Evolutionary conservation across 2,797 vertebrate genomes (phyloP).

Genomic region (Gallirallus australis): DNA sequence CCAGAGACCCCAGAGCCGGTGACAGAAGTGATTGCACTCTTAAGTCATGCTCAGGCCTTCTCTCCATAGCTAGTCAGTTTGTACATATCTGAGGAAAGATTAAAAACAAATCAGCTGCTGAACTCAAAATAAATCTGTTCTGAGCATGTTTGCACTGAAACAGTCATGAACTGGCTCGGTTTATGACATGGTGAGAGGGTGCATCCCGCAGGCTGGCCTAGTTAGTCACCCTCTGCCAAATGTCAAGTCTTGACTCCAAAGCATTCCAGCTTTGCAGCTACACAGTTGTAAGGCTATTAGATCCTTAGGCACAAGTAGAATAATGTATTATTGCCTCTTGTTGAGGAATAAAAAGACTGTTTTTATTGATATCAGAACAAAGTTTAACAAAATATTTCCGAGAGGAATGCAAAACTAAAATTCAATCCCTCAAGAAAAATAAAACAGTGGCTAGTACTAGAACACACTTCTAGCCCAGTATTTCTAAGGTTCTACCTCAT

Average conservation of each 20-base stretch:
- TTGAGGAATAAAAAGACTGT: neutral
- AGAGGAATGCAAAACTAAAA: neutral
- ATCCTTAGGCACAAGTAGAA: neutral
- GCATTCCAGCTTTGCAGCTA: neutral
- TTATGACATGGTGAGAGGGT: neutral
- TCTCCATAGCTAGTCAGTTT: rapidly evolving
- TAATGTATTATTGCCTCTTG: neutral
- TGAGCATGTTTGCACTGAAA: neutral
- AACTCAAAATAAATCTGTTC: neutral
- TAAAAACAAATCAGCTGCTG: neutral
- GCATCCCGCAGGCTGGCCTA: neutral
- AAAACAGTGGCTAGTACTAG: neutral
- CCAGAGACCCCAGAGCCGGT: neutral
- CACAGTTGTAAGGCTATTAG: neutral
- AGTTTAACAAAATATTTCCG: neutral
- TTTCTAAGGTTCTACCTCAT: neutral
- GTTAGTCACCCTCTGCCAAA: neutral
- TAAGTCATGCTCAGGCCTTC: neutral
- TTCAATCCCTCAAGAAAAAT: neutral
- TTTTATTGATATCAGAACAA: neutral
- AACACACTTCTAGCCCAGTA: neutral
- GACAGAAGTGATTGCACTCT: neutral
- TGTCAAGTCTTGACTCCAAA: neutral
- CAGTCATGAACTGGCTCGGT: neutral
- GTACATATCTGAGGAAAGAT: neutral